Percentiles rank a stretch among this genome's conserved stretches.
These are phyloP conservation scores for Lymantria dispar DNA, from an alignment of 2,888 invertebrate species.

Conservation along the genomic window DNA sequence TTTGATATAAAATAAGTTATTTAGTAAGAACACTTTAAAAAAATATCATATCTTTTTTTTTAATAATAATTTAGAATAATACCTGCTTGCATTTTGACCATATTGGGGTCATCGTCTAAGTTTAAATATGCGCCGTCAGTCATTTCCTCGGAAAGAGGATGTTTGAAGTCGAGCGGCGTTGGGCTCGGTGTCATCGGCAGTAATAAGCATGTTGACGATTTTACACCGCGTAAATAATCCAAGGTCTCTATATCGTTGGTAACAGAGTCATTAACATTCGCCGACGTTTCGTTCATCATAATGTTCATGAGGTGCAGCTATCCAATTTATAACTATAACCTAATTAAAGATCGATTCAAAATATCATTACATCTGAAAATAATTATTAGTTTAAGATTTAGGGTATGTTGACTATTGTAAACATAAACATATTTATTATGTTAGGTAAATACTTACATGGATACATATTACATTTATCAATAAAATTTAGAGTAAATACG, in stretches of 20 bases:
- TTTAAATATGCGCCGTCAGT: constrained; percentile 69
- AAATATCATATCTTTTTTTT: too few relatives aligned
- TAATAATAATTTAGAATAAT: constrained; percentile 14
- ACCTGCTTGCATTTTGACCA: constrained; percentile 63
- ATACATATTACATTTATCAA: too few relatives aligned
- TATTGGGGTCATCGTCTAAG: constrained; percentile 57
- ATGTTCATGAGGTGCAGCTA: not conserved
- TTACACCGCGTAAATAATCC: constrained; percentile 81
- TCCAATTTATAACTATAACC: too few relatives aligned
- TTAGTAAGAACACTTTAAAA: too few relatives aligned
- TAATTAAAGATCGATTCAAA: too few relatives aligned
- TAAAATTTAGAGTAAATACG: too few relatives aligned
- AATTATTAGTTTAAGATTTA: too few relatives aligned
- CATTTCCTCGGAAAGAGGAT: constrained; percentile 81
- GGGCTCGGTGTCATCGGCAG: constrained; percentile 83
- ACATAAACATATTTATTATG: too few relatives aligned
- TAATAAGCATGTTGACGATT: constrained; percentile 85
- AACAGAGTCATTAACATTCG: constrained; percentile 46
- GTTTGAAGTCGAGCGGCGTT: constrained; percentile 81
- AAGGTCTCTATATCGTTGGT: constrained; percentile 59
- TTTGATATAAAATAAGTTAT: too few relatives aligned
- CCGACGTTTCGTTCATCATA: constrained; percentile 63
- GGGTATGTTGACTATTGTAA: too few relatives aligned
- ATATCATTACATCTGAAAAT: too few relatives aligned
- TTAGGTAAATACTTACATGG: too few relatives aligned